Conservation (phyloP, 2,888 invertebrate genomes). For the Euspilapteryx auroguttella region DNA sequence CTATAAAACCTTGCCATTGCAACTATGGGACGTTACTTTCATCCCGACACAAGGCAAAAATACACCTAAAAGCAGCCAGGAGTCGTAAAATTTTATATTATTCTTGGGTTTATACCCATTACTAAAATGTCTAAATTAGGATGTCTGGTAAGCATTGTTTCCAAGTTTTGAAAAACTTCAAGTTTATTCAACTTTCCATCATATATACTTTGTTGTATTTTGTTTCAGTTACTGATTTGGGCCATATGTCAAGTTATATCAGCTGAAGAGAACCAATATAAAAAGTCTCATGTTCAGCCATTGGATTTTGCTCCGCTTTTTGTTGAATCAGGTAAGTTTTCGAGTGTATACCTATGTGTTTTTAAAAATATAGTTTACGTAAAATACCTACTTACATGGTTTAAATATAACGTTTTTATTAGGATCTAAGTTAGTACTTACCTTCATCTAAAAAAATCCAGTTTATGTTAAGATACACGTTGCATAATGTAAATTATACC, state of each 20-base stretch:
- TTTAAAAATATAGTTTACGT: no score
- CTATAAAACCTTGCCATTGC: constrained; percentile 58
- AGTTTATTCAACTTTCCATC: not conserved
- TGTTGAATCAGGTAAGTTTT: constrained; percentile 29
- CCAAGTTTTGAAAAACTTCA: no score
- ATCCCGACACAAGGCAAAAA: constrained; percentile 45
- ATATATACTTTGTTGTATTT: constrained; percentile 5
- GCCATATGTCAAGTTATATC: constrained; percentile 37
- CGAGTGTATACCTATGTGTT: no score
- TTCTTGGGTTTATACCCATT: constrained; percentile 43
- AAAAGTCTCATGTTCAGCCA: constrained; percentile 46
- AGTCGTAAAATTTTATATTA: constrained; percentile 18
- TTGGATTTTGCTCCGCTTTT: constrained; percentile 61
- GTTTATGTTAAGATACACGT: no score
- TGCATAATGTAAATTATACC: no score
- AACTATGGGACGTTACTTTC: constrained; percentile 55
- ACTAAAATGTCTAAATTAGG: constrained; percentile 33
- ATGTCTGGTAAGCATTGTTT: constrained; percentile 32
- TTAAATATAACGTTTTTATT: no score
- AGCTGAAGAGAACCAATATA: constrained; percentile 25
- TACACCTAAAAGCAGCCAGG: constrained; percentile 31
- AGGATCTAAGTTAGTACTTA: no score
- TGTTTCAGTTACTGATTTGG: constrained; percentile 45
- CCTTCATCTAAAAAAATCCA: no score
- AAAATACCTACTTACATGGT: no score